Conservation (phyloP, 2,797 vertebrate species). For the Crax fasciolata region DNA sequence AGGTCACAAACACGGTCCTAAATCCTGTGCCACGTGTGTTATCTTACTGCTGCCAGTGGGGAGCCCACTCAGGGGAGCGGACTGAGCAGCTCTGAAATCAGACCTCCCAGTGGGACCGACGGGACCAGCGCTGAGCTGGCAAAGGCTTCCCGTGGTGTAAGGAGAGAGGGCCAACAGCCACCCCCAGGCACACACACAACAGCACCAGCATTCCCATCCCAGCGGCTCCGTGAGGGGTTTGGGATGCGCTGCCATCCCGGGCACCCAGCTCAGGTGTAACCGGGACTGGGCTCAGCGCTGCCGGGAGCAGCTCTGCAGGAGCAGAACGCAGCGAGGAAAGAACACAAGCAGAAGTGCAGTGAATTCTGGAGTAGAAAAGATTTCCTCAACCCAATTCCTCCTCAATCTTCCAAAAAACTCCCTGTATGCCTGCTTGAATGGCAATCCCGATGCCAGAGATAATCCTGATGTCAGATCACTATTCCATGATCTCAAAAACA, state of each 20-base stretch:
- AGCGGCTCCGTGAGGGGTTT: accelerated
- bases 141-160: not conserved
- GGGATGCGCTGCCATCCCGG: accelerated
- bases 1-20: not conserved
- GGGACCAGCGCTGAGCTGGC: not conserved
- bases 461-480: not conserved
- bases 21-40: not conserved
- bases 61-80: not conserved
- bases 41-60: not conserved
- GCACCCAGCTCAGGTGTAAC: not conserved
- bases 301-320: not conserved
- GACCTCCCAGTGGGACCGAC: not conserved
- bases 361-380: not conserved
- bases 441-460: not conserved
- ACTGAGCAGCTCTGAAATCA: not conserved
- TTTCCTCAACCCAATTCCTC: not conserved
- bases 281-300: accelerated
- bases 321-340: not conserved
- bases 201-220: accelerated
- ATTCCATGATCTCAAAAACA: not conserved
- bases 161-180: not conserved
- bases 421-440: not conserved
- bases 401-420: not conserved
- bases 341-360: not conserved
- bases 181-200: accelerated